Evolutionary conservation across 1,140 invertebrate species (phyloP).

Genomic region (Camponotus floridanus): DNA sequence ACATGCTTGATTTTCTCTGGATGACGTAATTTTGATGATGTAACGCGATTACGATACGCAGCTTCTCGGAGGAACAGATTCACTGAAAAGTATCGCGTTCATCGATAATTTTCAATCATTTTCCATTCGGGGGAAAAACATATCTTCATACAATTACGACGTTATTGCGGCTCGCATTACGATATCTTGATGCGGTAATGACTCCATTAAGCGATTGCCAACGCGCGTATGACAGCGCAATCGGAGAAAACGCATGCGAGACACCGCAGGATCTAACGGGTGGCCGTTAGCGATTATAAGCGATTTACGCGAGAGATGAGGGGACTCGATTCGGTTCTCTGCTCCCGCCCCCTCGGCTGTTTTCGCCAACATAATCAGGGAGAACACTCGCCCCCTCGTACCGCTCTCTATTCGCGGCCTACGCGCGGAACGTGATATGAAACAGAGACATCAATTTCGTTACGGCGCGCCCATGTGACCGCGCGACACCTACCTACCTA

Average conservation of each 20-base stretch:
- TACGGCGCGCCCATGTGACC: slow-evolving; percentile 73
- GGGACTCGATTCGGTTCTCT: not conserved
- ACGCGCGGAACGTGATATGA: slow-evolving; percentile 75
- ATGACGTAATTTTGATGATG: slow-evolving; percentile 15
- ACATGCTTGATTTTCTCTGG: not conserved
- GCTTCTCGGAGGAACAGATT: not conserved
- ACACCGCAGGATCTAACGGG: slow-evolving; percentile 26
- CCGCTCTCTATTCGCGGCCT: slow-evolving; percentile 47
- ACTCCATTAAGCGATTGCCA: slow-evolving; percentile 54
- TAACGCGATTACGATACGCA: slow-evolving; percentile 20
- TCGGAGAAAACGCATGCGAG: slow-evolving; percentile 38
- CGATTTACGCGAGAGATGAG: slow-evolving; percentile 4
- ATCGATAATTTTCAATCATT: slow-evolving; percentile 55
- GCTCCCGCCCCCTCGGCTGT: not conserved
- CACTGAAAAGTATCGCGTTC: not conserved
- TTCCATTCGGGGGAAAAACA: not conserved
- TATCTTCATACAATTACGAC: slow-evolving; percentile 46
- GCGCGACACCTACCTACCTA: slow-evolving; percentile 74
- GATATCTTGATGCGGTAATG: slow-evolving; percentile 42
- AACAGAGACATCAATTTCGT: slow-evolving; percentile 78
- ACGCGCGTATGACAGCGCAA: slow-evolving; percentile 31
- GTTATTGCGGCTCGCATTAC: slow-evolving; percentile 13
- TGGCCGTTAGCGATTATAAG: slow-evolving; percentile 26
- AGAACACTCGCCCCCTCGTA: slow-evolving; percentile 49
- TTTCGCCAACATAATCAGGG: slow-evolving; percentile 68